Evolutionary conservation across 2,888 invertebrate genomes (phyloP).

Genomic region (Rotaria socialis): DNA sequence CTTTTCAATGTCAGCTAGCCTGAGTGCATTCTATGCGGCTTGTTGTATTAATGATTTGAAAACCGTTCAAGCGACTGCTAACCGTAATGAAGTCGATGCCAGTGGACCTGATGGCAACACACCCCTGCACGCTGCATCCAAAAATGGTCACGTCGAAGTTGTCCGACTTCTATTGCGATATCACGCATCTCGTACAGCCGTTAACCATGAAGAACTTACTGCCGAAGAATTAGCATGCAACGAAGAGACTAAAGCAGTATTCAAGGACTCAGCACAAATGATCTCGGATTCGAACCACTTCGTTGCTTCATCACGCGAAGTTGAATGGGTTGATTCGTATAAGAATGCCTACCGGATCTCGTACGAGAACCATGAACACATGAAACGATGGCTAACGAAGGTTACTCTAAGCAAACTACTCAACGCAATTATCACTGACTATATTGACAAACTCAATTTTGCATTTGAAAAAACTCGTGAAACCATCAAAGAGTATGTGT

Average conservation of each 20-base stretch:
- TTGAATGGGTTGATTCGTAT: conserved; percentile 7
- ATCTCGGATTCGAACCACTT: neutral
- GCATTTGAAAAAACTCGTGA: neutral
- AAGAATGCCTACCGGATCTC: neutral
- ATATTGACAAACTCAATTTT: neutral
- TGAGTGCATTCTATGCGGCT: neutral
- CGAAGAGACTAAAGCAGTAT: neutral
- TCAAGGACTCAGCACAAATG: neutral
- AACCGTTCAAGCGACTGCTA: neutral
- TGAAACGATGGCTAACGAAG: neutral
- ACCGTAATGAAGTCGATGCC: neutral
- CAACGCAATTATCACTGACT: neutral
- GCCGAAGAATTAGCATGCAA: neutral
- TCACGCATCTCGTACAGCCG: neutral
- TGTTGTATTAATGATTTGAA: neutral
- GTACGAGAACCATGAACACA: conserved; percentile 1
- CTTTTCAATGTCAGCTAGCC: neutral
- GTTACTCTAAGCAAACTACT: neutral
- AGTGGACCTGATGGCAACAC: neutral
- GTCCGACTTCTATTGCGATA: neutral
- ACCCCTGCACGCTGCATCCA: neutral
- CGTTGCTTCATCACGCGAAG: neutral
- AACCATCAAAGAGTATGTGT: neutral
- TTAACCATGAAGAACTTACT: neutral
- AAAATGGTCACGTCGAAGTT: neutral